Conservation (phyloP, 2,888 invertebrate species). For the Watsonalla binaria region DNA sequence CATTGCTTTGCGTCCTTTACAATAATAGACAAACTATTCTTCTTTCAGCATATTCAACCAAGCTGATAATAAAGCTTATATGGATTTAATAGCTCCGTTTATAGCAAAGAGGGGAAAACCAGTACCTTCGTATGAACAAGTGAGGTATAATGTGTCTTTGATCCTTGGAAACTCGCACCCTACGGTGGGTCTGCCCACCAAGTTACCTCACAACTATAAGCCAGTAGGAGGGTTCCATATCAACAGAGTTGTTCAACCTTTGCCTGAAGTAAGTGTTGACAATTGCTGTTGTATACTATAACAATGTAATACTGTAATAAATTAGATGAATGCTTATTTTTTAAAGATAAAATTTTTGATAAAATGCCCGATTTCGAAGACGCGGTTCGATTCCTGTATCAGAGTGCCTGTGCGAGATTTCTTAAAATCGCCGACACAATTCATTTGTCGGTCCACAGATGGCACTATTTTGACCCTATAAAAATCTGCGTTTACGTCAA, state of each 20-base stretch:
- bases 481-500: too few relatives aligned
- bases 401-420: too few relatives aligned
- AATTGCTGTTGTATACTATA: neutral
- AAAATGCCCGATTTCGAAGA: too few relatives aligned
- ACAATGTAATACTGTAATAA: too few relatives aligned
- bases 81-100: constrained; percentile 17
- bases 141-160: constrained; percentile 43
- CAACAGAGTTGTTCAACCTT: constrained; percentile 31
- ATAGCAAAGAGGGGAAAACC: constrained; percentile 26
- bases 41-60: constrained; percentile 7
- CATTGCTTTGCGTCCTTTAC: too few relatives aligned
- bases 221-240: constrained; percentile 52
- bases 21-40: too few relatives aligned
- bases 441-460: too few relatives aligned
- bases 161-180: constrained; percentile 48
- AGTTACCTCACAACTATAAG: constrained; percentile 42
- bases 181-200: constrained; percentile 30
- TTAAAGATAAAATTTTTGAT: too few relatives aligned
- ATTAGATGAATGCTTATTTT: too few relatives aligned
- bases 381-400: too few relatives aligned
- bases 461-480: too few relatives aligned
- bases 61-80: constrained; percentile 4
- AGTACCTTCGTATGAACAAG: constrained; percentile 30
- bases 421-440: too few relatives aligned
- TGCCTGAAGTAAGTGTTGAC: constrained; percentile 38